These are phyloP conservation scores for Clupea harengus DNA, from an alignment of 2,113 vertebrate species.

Conservation along the genomic window DNA sequence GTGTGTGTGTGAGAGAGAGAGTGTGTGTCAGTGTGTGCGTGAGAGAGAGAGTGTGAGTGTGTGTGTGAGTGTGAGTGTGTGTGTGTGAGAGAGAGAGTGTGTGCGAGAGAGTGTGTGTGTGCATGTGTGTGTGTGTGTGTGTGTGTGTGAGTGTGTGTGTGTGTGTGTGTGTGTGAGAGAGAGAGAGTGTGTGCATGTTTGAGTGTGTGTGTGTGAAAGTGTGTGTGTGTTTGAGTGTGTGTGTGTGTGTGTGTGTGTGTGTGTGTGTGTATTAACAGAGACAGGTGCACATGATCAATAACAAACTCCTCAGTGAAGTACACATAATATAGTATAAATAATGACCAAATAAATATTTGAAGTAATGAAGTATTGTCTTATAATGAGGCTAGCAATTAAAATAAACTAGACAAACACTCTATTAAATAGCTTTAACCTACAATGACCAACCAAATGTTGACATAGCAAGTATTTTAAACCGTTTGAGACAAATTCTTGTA, in stretches of 20 bases:
- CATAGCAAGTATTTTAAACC: neutral
- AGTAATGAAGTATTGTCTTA: neutral
- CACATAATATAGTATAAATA: too few species aligned
- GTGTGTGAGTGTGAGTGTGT: neutral
- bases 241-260: neutral
- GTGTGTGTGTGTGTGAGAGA: too few species aligned
- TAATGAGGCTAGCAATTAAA: neutral
- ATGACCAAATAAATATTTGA: too few species aligned
- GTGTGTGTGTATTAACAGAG: neutral
- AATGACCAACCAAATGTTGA: neutral
- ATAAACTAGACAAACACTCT: neutral
- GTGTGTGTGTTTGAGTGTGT: too few species aligned
- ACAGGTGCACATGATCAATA: too few species aligned
- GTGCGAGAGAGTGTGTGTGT: too few species aligned
- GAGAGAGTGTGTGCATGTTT: too few species aligned
- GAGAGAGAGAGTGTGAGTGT: neutral
- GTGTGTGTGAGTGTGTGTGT: too few species aligned
- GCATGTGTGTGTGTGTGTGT: too few species aligned
- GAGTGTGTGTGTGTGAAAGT: too few species aligned
- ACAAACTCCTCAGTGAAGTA: too few species aligned
- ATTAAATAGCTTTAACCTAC: neutral
- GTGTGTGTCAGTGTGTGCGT: conserved; percentile 23
- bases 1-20: conserved; percentile 13
- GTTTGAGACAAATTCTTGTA: neutral
- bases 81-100: neutral